These are phyloP conservation scores for Hippocampus kuda DNA, from an alignment of 2,797 vertebrate species.

Conservation along the genomic window DNA sequence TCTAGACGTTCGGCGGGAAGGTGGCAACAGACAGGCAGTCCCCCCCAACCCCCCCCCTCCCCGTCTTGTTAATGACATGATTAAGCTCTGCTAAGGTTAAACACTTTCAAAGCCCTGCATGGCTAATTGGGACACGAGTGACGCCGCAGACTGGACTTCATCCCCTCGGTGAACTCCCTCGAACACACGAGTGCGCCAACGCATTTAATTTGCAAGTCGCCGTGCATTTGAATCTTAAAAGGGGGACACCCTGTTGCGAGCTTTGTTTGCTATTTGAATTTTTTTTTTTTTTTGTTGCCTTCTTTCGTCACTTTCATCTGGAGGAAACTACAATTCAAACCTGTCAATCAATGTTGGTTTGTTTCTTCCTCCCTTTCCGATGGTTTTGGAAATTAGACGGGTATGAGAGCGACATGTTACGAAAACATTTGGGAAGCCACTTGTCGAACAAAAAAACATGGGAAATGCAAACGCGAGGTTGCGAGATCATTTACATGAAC, in stretches of 20 bases:
- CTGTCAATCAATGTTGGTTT: too few relatives aligned
- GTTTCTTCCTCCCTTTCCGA: too few relatives aligned
- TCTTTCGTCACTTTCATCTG: too few relatives aligned
- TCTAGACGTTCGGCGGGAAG: constrained; percentile 11
- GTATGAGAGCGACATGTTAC: too few relatives aligned
- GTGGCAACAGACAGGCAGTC: constrained; percentile 23
- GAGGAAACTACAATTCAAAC: too few relatives aligned
- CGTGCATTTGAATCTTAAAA: constrained; percentile 38
- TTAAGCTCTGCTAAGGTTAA: constrained; percentile 56
- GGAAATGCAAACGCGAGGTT: too few relatives aligned
- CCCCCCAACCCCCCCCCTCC: constrained; percentile 9
- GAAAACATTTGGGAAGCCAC: too few relatives aligned
- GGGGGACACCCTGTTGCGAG: constrained; percentile 27
- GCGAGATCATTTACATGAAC: too few relatives aligned
- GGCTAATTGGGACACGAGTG: constrained; percentile 51
- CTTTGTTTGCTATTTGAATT: too few relatives aligned
- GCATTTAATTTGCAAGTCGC: constrained; percentile 15
- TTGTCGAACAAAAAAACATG: too few relatives aligned
- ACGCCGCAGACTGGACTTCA: constrained; percentile 29
- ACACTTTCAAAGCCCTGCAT: constrained; percentile 42
- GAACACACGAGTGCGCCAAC: not conserved
- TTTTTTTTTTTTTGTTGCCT: too few relatives aligned
- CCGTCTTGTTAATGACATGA: constrained; percentile 52
- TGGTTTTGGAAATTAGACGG: too few relatives aligned
- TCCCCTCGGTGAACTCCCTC: constrained; percentile 19